Evolutionary conservation across 2,888 invertebrate species (phyloP).

Genomic region (Drosophila paracracens): DNA sequence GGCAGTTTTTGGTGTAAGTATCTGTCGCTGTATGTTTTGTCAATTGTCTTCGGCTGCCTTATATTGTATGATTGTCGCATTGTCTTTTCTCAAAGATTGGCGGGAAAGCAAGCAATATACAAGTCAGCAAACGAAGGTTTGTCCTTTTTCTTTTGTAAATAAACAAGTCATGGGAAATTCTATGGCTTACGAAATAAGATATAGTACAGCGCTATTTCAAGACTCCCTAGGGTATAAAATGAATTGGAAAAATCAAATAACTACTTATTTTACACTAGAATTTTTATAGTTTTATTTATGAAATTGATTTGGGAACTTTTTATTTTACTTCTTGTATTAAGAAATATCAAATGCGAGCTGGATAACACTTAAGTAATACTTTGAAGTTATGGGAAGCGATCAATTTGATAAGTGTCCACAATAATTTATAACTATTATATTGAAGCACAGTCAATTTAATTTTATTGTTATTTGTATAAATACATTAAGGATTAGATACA

Average conservation of each 20-base stretch:
- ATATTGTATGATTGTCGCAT: conserved; percentile 55
- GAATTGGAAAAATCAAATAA: neutral
- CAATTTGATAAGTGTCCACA: neutral
- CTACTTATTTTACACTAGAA: neutral
- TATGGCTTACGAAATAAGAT: neutral
- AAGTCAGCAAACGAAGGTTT: conserved; percentile 10
- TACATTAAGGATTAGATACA: neutral
- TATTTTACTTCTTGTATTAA: neutral
- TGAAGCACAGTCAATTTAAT: neutral
- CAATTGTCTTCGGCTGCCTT: conserved; percentile 50
- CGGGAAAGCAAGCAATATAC: conserved; percentile 27
- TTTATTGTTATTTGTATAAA: neutral
- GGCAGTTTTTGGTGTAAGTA: conserved; percentile 55
- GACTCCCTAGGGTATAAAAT: neutral
- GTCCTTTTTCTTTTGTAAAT: conserved; percentile 7
- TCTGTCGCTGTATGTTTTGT: conserved; percentile 54
- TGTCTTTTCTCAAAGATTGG: conserved; percentile 50
- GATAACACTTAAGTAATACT: neutral
- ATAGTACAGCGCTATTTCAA: neutral
- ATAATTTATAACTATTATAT: neutral
- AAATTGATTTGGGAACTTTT: neutral
- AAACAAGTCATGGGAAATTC: conserved; percentile 28
- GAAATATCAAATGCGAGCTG: neutral
- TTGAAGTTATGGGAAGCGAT: neutral
- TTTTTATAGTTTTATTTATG: neutral